phyloP scores from a whole-genome alignment of 1,140 invertebrate species.

The Zaprionus nigranus region DNA sequence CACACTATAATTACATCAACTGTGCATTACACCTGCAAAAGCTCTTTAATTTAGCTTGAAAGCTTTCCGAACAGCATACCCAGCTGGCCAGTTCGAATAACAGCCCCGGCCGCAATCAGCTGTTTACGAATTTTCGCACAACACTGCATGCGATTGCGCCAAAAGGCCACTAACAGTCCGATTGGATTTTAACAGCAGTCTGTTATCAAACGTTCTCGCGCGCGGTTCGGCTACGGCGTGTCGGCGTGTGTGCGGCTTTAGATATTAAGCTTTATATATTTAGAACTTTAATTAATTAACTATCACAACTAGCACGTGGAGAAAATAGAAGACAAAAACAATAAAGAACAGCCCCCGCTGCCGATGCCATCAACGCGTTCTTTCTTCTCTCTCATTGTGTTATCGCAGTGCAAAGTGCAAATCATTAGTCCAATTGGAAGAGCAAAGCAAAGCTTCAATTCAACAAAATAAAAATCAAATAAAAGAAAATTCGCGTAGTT shows the following conservation, averaged over 20 bases:
- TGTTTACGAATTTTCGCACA: slow-evolving; percentile 44
- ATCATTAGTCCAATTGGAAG: slow-evolving; percentile 8
- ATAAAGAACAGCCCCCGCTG: slow-evolving; percentile 24
- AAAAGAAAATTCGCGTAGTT: slow-evolving; percentile 2
- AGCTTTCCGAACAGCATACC: background rate
- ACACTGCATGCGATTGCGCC: slow-evolving; percentile 38
- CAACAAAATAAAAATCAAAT: slow-evolving; percentile 18
- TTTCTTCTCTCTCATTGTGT: background rate
- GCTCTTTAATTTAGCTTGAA: background rate
- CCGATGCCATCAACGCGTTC: background rate
- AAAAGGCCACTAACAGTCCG: slow-evolving; percentile 16
- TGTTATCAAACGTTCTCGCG: slow-evolving; percentile 41
- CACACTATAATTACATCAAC: background rate
- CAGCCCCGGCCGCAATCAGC: slow-evolving; percentile 25
- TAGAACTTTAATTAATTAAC: slow-evolving; percentile 38
- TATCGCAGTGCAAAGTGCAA: slow-evolving; percentile 16
- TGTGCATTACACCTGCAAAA: background rate
- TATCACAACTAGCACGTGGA: slow-evolving; percentile 5
- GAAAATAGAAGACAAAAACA: background rate
- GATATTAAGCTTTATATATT: slow-evolving; percentile 40
- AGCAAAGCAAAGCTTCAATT: slow-evolving; percentile 11
- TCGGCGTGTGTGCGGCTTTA: slow-evolving; percentile 36
- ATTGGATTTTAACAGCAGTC: slow-evolving; percentile 42
- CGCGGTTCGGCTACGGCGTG: slow-evolving; percentile 43
- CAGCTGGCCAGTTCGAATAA: slow-evolving; percentile 13